phyloP scores from a whole-genome alignment of 1,140 invertebrate genomes.

The Lasaia peninsularis region DNA sequence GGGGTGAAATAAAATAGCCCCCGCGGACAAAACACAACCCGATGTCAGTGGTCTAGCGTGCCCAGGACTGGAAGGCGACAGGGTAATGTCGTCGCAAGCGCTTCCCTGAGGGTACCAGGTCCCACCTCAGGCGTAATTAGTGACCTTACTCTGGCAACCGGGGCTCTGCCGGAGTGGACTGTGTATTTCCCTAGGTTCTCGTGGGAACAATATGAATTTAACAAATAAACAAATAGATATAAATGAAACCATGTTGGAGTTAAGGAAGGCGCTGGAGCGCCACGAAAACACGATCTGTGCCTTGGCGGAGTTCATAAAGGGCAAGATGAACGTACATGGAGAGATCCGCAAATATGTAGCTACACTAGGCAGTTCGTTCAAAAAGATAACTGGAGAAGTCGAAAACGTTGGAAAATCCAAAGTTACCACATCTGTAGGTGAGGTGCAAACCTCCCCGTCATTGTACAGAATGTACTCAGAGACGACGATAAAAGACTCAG shows the following conservation, averaged over 20 bases:
- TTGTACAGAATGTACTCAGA: no score
- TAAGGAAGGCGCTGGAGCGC: neutral
- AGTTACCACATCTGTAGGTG: neutral
- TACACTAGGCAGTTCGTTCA: neutral
- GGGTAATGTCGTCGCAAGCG: conserved; percentile 4
- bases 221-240: neutral
- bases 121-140: neutral
- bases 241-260: neutral
- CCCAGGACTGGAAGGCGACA: neutral
- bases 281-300: neutral
- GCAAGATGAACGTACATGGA: neutral
- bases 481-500: no score
- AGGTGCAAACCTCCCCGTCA: no score
- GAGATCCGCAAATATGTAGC: conserved; percentile 2
- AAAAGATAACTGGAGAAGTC: neutral
- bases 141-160: neutral
- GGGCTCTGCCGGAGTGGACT: no score
- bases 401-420: neutral
- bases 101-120: neutral
- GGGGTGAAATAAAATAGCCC: no score
- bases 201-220: neutral
- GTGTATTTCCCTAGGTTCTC: neutral
- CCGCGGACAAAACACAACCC: no score
- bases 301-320: neutral
- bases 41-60: neutral